Conservation (phyloP, 2,797 vertebrate genomes). For the Menidia menidia region DNA sequence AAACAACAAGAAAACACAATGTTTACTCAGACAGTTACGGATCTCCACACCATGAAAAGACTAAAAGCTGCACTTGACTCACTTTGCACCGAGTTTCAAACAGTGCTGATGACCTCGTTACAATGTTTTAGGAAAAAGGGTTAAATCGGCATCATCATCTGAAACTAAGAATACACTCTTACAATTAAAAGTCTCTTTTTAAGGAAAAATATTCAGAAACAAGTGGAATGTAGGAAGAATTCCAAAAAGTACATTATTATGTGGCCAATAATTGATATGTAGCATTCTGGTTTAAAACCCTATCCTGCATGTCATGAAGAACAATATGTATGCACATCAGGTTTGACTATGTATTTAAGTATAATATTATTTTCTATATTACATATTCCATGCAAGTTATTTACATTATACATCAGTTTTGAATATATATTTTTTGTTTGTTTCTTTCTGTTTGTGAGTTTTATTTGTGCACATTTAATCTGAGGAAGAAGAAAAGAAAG, state of each 20-base stretch:
- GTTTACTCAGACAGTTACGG: neutral
- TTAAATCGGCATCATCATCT: neutral
- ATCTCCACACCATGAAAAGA: neutral
- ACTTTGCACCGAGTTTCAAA: no score
- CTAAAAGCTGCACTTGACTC: no score
- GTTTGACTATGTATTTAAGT: slow-evolving; percentile 49
- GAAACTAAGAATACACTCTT: no score
- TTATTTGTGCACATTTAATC: neutral
- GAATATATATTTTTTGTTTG: slow-evolving; percentile 10
- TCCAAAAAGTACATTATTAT: neutral
- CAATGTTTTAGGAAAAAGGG: neutral
- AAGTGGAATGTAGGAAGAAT: neutral
- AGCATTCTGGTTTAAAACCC: slow-evolving; percentile 7
- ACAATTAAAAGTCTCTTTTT: no score
- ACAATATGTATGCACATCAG: neutral
- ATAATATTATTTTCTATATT: slow-evolving; percentile 21
- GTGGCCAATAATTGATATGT: neutral
- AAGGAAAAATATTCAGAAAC: neutral
- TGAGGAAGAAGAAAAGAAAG: neutral
- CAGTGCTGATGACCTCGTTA: neutral
- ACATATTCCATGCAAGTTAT: slow-evolving; percentile 15
- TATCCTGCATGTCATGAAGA: neutral
- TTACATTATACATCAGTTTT: slow-evolving; percentile 15
- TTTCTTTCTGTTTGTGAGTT: slow-evolving; percentile 5
- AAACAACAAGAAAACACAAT: neutral